These are phyloP conservation scores for Antedon bifida DNA, from an alignment of 35 echinoderm and acorn worm species.

Conservation along the genomic window DNA sequence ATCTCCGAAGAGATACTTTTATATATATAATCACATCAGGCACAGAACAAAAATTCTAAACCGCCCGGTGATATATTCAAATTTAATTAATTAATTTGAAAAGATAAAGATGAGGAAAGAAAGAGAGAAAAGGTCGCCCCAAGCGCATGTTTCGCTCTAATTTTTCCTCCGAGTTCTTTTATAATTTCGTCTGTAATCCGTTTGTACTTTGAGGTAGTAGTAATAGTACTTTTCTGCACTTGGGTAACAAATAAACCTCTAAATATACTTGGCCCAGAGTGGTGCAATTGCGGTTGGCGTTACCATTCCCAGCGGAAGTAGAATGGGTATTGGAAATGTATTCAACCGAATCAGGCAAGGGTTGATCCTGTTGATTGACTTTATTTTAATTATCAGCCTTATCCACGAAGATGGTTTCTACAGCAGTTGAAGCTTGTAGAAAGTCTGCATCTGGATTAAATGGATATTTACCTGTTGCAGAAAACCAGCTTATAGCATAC, in stretches of 20 bases:
- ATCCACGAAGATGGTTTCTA: neutral
- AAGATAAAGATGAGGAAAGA: too few species aligned
- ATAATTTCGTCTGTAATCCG: conserved; percentile 23
- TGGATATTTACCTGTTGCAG: neutral
- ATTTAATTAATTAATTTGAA: too few species aligned
- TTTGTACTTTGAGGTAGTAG: neutral
- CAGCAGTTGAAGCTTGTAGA: neutral
- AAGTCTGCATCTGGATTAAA: too few species aligned
- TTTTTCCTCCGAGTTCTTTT: neutral
- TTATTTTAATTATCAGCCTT: too few species aligned
- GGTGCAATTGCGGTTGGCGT: neutral
- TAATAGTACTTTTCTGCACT: conserved; percentile 4
- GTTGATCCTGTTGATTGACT: neutral
- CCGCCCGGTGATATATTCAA: too few species aligned
- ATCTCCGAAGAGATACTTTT: too few species aligned
- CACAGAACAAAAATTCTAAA: too few species aligned
- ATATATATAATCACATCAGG: too few species aligned
- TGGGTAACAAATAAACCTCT: conserved; percentile 3
- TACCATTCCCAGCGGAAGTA: neutral
- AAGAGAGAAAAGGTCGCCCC: too few species aligned
- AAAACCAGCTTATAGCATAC: too few species aligned
- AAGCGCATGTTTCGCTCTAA: neutral
- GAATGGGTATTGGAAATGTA: too few species aligned
- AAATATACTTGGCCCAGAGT: neutral
- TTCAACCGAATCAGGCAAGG: too few species aligned